Conservation (phyloP, 2,113 vertebrate species). For the Brachypodius melanocephalos region DNA sequence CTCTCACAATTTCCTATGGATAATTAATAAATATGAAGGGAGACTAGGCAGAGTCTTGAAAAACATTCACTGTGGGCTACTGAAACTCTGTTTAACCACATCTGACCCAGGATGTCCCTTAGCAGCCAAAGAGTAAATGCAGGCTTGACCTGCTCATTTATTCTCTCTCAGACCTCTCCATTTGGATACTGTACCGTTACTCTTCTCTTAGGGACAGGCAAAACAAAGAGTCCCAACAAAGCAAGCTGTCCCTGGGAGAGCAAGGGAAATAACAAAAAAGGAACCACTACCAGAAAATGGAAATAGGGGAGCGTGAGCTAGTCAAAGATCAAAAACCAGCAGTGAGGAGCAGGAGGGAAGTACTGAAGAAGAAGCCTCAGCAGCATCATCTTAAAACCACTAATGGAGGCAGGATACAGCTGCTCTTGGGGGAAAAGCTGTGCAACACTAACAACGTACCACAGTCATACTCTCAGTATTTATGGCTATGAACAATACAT, state of each 20-base stretch:
- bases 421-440: not conserved
- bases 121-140: not conserved
- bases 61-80: not conserved
- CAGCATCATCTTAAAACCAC: not conserved
- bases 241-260: not conserved
- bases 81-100: not conserved
- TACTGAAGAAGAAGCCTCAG: not conserved
- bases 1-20: not conserved
- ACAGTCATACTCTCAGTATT: not conserved
- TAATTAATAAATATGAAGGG: not conserved
- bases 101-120: not conserved
- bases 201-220: not conserved
- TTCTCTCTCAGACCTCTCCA: not conserved
- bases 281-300: not conserved
- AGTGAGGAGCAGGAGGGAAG: not conserved
- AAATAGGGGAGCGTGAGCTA: not conserved
- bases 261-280: not conserved
- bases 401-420: not conserved
- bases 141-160: not conserved
- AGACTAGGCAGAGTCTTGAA: not conserved
- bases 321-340: not conserved
- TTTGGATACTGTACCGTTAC: not conserved
- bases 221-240: not conserved
- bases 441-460: not conserved
- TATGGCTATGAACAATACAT: not conserved